Base-by-base conservation (phyloP, 2,113 vertebrate genomes). In the Syngnathus floridae region DNA sequence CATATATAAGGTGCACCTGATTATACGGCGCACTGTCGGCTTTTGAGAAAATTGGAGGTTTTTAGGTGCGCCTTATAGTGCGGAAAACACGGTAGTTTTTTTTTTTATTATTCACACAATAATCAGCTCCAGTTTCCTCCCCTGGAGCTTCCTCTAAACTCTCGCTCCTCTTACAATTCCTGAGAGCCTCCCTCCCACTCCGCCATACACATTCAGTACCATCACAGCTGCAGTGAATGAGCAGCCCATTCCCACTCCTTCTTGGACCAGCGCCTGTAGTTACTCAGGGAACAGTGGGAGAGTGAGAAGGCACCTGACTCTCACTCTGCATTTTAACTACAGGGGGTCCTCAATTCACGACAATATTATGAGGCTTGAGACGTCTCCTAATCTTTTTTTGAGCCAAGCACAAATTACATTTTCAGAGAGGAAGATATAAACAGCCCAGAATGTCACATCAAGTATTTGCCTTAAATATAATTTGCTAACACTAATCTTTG, bases 151-250 rank as follows among this genome's bases (percentile, higher is more conserved):
- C 37, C 38, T 46, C 19, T 60, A 31, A 4, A 2, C 48, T 37
- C 22, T 70, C 10, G 26, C 41, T 62, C 60, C 62, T 56, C 6
- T 31, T 45, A 41, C 64, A 38, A 67, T 69, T 61, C 62, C 56
- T 55, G 31, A 72, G 57, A 72, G 26, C 49, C 56, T 54, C 56
- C 51, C 58, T 54, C 45, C 59, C 62, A 58, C 71, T n/a, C 71
- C 69, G 72, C 62, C 26, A 37, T 2, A 2, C 21, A 22, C 51
- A 54, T 22, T 22, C 38, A 37, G 57, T 4, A 7, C 61, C 49
- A 54, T 5, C 58, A 67, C 70, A 74, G 63, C 81, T 74, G 70
- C 72, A 19, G 35, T 37, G 16, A 58, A 58, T 58, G 31, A 31
- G 6, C 35, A 4, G 55, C 14, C 55, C 35, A 17, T 37, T 37